Evolutionary conservation across 2,888 invertebrate species (phyloP).

Genomic region (Diachrysia chrysitis): DNA sequence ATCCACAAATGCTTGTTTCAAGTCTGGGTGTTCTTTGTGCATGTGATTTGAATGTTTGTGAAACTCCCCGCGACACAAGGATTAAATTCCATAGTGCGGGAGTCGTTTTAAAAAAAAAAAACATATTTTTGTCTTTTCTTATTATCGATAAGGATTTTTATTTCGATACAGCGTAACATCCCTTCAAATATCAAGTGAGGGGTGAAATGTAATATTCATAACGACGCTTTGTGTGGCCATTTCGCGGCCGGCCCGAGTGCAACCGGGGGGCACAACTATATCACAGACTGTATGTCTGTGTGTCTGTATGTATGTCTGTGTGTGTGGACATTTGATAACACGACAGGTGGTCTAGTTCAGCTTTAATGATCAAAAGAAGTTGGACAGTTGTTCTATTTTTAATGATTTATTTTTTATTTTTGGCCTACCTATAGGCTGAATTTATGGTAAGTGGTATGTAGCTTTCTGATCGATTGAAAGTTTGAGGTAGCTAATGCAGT

Average conservation of each 20-base stretch:
- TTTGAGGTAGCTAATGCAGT: too few species aligned
- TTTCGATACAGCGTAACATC: conserved; percentile 30
- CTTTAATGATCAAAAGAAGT: conserved; percentile 2
- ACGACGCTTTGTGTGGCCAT: conserved; percentile 72
- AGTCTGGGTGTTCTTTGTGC: too few species aligned
- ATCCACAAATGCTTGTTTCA: too few species aligned
- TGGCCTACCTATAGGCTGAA: too few species aligned
- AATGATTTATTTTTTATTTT: not conserved
- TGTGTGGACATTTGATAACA: not conserved
- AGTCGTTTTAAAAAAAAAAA: too few species aligned
- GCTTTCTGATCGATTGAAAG: too few species aligned
- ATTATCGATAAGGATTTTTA: conserved; percentile 6
- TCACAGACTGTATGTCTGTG: not conserved
- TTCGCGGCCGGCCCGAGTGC: conserved; percentile 61
- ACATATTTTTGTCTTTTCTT: conserved; percentile 28
- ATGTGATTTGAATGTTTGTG: too few species aligned
- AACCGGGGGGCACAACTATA: conserved; percentile 3
- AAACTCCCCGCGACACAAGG: too few species aligned
- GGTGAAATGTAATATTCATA: conserved; percentile 81
- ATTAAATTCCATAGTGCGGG: too few species aligned
- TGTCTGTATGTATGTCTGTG: not conserved
- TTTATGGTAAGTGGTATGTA: too few species aligned
- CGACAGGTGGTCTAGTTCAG: conserved; percentile 2
- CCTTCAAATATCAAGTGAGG: conserved; percentile 53
- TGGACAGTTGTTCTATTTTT: not conserved